Conservation (phyloP, 1,140 invertebrate genomes). For the Tetranychus cinnabarinus region DNA sequence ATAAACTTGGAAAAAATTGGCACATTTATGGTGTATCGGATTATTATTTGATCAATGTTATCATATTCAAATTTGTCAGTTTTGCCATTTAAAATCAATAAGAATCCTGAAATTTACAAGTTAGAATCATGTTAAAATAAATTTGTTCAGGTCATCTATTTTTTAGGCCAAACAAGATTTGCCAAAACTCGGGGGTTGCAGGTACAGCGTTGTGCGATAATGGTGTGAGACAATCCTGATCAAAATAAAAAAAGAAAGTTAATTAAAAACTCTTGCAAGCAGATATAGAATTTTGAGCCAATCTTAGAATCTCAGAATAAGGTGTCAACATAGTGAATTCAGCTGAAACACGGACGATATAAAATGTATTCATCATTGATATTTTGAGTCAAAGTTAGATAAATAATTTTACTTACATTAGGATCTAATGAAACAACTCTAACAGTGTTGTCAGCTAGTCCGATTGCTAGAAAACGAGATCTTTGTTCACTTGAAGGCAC, state of each 20-base stretch:
- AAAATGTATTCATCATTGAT: not conserved
- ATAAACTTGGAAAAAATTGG: too few relatives aligned
- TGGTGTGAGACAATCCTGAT: slow-evolving; percentile 59
- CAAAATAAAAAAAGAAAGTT: not conserved
- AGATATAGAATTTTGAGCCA: not conserved
- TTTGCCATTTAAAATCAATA: too few relatives aligned
- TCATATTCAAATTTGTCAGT: too few relatives aligned
- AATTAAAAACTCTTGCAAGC: not conserved
- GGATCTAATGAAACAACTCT: slow-evolving; percentile 93
- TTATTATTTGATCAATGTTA: too few relatives aligned
- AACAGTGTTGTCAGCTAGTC: slow-evolving; percentile 85
- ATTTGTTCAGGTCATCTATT: too few relatives aligned
- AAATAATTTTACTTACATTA: slow-evolving; percentile 29
- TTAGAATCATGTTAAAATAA: too few relatives aligned
- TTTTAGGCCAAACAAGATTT: too few relatives aligned
- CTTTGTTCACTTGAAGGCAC: slow-evolving; percentile 84
- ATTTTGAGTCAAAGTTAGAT: not conserved
- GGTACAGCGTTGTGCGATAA: slow-evolving; percentile 93
- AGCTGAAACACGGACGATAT: slow-evolving; percentile 6
- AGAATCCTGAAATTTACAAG: too few relatives aligned
- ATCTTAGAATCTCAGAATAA: not conserved
- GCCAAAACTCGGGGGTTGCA: slow-evolving; percentile 62
- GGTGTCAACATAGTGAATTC: not conserved
- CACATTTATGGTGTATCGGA: too few relatives aligned
- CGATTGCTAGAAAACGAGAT: slow-evolving; percentile 88